Evolutionary conservation across 2,888 invertebrate species (phyloP).

Genomic region (Blastobasis lacticolella): DNA sequence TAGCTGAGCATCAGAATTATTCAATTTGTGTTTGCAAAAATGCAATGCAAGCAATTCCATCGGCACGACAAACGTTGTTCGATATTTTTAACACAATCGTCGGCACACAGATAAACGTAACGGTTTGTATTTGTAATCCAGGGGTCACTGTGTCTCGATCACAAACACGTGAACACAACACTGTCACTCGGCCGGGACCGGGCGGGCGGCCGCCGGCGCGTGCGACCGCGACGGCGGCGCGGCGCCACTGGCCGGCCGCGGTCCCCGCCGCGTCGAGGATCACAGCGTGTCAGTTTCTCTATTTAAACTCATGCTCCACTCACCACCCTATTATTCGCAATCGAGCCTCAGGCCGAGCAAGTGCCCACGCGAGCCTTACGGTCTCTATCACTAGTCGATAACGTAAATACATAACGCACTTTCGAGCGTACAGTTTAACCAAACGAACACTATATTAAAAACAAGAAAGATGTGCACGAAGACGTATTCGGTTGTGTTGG

Average conservation of each 20-base stretch:
- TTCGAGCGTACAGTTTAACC: neutral
- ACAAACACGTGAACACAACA: no score
- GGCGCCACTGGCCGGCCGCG: constrained; percentile 6
- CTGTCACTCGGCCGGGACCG: neutral
- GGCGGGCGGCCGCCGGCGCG: constrained; percentile 3
- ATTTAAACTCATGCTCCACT: neutral
- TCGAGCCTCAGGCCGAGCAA: constrained; percentile 15
- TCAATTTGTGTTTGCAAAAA: no score
- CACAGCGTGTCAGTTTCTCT: neutral
- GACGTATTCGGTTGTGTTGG: constrained; percentile 12
- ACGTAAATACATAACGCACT: constrained; percentile 25
- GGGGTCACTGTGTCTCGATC: no score
- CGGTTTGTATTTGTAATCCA: no score
- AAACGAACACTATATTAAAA: neutral
- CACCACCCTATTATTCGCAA: constrained; percentile 34
- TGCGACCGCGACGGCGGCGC: constrained; percentile 6
- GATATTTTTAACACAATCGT: no score
- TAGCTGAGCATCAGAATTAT: no score
- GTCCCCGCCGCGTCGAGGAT: constrained; percentile 4
- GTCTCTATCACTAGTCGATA: constrained; percentile 12
- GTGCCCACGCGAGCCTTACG: no score
- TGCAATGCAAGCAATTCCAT: no score
- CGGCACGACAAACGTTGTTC: no score
- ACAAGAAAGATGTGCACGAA: constrained; percentile 4
- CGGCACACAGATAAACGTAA: no score